phyloP scores from a whole-genome alignment of 2,797 vertebrate genomes.

The Chiloscyllium punctatum region DNA sequence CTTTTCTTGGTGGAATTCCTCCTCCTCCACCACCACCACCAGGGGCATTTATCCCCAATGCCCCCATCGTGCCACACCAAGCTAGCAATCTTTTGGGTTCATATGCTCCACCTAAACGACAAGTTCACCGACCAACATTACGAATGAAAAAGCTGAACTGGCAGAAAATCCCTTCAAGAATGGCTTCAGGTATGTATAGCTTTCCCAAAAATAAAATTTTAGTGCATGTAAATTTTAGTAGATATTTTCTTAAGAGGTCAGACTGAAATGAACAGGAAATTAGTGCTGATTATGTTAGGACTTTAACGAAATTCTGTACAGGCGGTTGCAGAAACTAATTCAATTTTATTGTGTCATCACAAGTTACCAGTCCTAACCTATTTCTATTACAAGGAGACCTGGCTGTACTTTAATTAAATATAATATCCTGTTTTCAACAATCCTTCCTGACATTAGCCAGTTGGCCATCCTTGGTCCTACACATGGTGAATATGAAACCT shows the following conservation, averaged over 20 bases:
- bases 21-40: slow-evolving; percentile 49
- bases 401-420: too few species aligned
- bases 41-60: slow-evolving; percentile 49
- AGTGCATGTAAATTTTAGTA: background rate
- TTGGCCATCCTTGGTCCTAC: too few species aligned
- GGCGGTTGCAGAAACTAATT: background rate
- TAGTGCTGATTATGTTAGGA: too few species aligned
- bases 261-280: background rate
- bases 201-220: background rate
- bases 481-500: background rate
- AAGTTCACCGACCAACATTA: slow-evolving; percentile 64
- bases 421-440: background rate
- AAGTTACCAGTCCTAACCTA: background rate
- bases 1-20: slow-evolving; percentile 53
- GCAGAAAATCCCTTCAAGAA: slow-evolving; percentile 80
- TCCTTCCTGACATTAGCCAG: background rate
- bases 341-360: background rate
- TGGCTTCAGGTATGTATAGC: slow-evolving; percentile 67
- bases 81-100: slow-evolving; percentile 53
- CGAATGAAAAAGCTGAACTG: slow-evolving; percentile 98
- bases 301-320: background rate
- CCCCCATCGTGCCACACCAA: slow-evolving; percentile 59
- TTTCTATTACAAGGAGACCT: background rate
- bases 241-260: background rate
- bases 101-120: slow-evolving; percentile 48